These are phyloP conservation scores for Polymixis lichenea DNA, from an alignment of 2,888 invertebrate species.

Conservation along the genomic window DNA sequence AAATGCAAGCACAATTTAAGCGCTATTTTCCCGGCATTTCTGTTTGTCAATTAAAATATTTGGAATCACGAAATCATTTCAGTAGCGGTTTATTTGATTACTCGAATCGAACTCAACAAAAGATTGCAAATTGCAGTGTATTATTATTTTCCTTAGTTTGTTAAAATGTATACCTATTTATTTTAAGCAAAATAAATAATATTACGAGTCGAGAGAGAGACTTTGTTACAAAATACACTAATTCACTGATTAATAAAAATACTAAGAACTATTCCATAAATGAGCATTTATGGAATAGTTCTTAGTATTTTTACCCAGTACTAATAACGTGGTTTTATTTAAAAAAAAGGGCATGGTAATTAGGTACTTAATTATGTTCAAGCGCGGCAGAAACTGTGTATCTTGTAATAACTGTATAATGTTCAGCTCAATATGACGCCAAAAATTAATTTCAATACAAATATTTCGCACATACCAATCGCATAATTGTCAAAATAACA, in stretches of 20 bases:
- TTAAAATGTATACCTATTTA: conserved; percentile 16
- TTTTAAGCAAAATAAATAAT: neutral
- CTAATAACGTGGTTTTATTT: neutral
- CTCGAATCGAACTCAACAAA: conserved; percentile 76
- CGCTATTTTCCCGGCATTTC: conserved; percentile 86
- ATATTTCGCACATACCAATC: conserved; percentile 25
- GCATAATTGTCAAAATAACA: conserved; percentile 59
- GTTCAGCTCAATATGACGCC: neutral
- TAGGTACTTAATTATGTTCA: neutral
- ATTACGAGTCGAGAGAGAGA: neutral
- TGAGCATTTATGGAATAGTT: no score
- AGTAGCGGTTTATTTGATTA: conserved; percentile 85
- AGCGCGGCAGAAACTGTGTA: neutral
- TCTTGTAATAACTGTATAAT: neutral
- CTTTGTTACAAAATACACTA: no score
- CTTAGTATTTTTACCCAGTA: no score
- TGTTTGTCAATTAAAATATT: conserved; percentile 90
- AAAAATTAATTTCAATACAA: neutral
- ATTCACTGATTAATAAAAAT: neutral
- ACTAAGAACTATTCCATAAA: neutral
- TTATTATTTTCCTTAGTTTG: conserved; percentile 67
- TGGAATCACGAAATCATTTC: conserved; percentile 88
- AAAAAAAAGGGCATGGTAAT: no score
- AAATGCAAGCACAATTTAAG: conserved; percentile 87
- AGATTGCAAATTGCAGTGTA: conserved; percentile 75